Evolutionary conservation across 2,888 invertebrate genomes (phyloP), one percentile per base, ranked within the genome.

Genomic region (Alviniconcha strummeri): DNA sequence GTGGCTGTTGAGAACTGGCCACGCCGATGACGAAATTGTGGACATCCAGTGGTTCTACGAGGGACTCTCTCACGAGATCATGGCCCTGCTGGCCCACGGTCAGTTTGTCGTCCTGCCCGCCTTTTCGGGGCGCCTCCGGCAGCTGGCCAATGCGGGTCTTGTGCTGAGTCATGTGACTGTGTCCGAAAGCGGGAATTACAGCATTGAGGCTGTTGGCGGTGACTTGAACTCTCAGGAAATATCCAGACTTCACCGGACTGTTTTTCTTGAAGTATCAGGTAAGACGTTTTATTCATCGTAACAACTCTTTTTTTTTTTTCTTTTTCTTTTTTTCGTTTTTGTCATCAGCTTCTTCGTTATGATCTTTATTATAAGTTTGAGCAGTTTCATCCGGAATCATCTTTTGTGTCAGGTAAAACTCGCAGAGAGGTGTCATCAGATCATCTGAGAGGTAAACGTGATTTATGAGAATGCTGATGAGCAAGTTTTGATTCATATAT

Each of bases 11-110:
- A 72, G 9, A 7, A 8, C 8, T 4, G 6, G 8, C 72, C 19
- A 36, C 36, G 6, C 11, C 36, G 36, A 19, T 6, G 72, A 36
- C 36, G 36, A 36, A 3, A 36, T 36, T 36, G 15, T 72, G 36
- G 36, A 72, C 72, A 36, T 72, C 36, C 36, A 36, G 72, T 72
- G 72, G 72, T 36, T 36, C 36, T 72, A 72, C 72, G 72, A 72
- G 36, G 72, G 72, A 7, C 72, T 7, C 0, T 72, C 72, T 17
- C 72, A 36, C 72, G 72, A 72, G 36, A 72, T 72, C 0, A 36
- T 72, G 36, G 72, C 72, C 8, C 36, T 72, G 72, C 36, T 17
- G 7, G 19, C 72, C 36, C 72, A 72, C 36, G 72, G 72, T 7
- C 15, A 17, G 36, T 72, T 72, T 36, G 8, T 17, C 36, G 72